These are phyloP conservation scores for Notiomystis cincta DNA, from an alignment of 2,113 vertebrate species.

Conservation along the genomic window DNA sequence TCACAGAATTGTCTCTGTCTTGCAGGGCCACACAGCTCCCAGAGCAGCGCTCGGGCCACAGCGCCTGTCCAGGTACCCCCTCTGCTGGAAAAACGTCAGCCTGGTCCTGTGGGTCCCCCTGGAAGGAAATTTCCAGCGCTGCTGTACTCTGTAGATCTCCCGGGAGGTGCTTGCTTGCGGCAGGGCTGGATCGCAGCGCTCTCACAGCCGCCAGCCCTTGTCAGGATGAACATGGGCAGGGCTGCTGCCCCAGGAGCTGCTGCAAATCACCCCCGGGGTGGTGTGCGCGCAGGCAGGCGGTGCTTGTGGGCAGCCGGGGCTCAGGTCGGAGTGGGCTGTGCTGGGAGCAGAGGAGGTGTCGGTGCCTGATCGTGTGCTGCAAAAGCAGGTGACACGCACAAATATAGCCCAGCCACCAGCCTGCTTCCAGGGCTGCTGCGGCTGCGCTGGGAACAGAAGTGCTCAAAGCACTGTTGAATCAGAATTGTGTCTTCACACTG, in stretches of 20 bases:
- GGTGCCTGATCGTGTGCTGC: neutral
- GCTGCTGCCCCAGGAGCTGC: neutral
- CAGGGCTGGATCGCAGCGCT: neutral
- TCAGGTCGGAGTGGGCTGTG: neutral
- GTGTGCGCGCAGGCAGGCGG: neutral
- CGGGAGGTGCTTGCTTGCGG: neutral
- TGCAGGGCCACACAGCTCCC: neutral
- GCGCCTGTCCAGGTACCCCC: neutral
- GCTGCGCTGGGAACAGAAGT: neutral
- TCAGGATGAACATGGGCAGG: rapidly evolving
- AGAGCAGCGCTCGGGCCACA: neutral
- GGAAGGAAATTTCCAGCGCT: neutral
- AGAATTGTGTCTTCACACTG: neutral
- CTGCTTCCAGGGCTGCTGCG: neutral
- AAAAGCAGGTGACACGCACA: neutral
- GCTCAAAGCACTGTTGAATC: neutral
- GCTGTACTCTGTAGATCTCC: neutral
- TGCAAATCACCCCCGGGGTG: neutral
- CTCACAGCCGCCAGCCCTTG: neutral
- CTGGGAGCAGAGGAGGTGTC: neutral
- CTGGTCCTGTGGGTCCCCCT: neutral
- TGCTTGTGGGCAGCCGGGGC: neutral
- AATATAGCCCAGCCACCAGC: neutral
- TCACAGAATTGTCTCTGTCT: neutral
- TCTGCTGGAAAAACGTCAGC: neutral